Conservation (phyloP, 2,113 vertebrate species). For the Ursus arctos region DNA sequence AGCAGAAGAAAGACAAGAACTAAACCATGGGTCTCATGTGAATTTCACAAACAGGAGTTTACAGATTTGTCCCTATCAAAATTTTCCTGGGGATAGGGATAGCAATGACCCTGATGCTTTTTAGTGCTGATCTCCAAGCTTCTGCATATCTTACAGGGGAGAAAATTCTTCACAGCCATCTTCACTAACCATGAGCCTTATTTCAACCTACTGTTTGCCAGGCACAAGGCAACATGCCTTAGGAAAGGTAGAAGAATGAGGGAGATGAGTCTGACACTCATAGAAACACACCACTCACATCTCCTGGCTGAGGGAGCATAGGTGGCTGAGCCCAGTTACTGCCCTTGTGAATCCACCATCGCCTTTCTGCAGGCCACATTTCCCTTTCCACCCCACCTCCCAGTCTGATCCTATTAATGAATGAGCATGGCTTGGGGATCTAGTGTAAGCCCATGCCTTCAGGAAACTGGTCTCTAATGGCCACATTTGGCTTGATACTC, state of each 20-base stretch:
- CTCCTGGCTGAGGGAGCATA: not conserved
- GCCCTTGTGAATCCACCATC: not conserved
- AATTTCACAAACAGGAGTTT: not conserved
- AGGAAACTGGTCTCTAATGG: not conserved
- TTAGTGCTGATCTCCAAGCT: not conserved
- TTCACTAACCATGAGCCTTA: not conserved
- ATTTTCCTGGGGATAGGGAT: not conserved
- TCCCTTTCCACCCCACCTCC: not conserved
- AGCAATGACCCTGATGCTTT: not conserved
- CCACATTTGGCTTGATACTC: not conserved
- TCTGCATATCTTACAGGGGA: not conserved
- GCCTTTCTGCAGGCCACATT: not conserved
- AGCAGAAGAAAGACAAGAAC: not conserved
- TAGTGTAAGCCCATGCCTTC: not conserved
- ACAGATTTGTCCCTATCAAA: not conserved
- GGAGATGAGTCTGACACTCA: fast-evolving
- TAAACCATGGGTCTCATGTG: not conserved
- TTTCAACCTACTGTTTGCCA: not conserved
- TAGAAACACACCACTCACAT: not conserved
- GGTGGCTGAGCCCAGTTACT: no score
- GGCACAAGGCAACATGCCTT: not conserved
- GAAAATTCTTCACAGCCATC: not conserved
- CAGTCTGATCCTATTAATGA: not conserved
- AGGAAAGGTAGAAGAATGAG: not conserved
- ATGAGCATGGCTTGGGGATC: no score